Percentiles rank a stretch among this genome's conserved stretches.
phyloP scores from a whole-genome alignment of 2,113 vertebrate genomes.

The Pitta sordida region DNA sequence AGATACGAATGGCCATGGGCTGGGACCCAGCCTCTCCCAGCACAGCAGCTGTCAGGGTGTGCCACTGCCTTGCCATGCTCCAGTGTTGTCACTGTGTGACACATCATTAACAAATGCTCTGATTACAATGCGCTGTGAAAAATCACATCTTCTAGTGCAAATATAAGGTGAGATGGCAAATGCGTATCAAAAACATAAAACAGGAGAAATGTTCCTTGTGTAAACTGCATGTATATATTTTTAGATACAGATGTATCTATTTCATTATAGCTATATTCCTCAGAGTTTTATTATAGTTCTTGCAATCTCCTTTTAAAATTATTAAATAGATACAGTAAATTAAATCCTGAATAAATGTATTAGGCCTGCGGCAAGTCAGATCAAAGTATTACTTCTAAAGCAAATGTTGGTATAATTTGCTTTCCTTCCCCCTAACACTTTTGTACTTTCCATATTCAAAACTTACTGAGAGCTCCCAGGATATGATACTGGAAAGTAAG shows the following conservation, averaged over 20 bases:
- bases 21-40: neutral
- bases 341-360: neutral
- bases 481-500: neutral
- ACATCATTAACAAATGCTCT: neutral
- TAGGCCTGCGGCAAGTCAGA: neutral
- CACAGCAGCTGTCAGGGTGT: neutral
- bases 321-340: slow-evolving; percentile 16
- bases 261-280: neutral
- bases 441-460: neutral
- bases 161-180: neutral
- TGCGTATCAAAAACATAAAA: neutral
- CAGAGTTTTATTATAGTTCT: neutral
- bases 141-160: neutral
- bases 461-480: neutral
- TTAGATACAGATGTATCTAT: neutral
- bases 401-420: slow-evolving; percentile 21
- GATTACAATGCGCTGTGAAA: neutral
- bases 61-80: neutral
- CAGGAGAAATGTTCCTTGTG: neutral
- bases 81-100: neutral
- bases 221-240: neutral
- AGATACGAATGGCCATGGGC: neutral
- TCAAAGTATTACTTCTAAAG: slow-evolving; percentile 14
- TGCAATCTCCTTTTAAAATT: neutral
- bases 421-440: neutral